Base-by-base conservation (phyloP, 30 jellyfish, hydroid and myxozoan species). In the Aurelia coerulea region DNA sequence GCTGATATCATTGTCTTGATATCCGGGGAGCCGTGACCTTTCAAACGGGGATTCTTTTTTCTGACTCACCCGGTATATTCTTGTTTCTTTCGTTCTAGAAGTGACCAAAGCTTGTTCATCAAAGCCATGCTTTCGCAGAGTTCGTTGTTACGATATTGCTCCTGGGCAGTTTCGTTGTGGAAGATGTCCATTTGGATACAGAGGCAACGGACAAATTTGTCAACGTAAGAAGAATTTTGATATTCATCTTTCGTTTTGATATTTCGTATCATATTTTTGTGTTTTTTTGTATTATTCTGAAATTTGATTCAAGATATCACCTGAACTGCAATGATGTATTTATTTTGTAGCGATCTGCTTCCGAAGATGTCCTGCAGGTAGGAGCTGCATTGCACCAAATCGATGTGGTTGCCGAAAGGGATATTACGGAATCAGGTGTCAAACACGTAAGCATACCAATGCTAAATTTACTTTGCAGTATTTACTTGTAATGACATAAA, bases 381-480 rank as follows among this genome's bases (percentile, higher is more conserved):
- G 88, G 60, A 77, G 59, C 14, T 87, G 96, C 74, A 87, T 74
- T 12, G 96, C 90, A 13, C 96, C 96, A n/a, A 87, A 71, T 32
- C 56, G 96, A 18, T 87, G 96, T 53, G 96, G 96, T 4, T 87
- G 96, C 56, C 96, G 86, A 5, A 78, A 78, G 59, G 96, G 96
- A n/a, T 87, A 87, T 73, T 76, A 78, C 62, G 96, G 96, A 17
- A n/a, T 76, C 81, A 63, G 96, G 11, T 87, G 96, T 39, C 76
- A 51, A 67, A 74, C 41, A 78, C 96, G 96, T 87, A 34, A 66
- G 96, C 9, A 5, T n/a, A 1, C n/a, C 0, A 23, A 35, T 34
- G 0, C 64, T 6, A 5, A 12, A 15, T 18, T 33, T 19, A 3
- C 23, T 10, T 18, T 18, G 6, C 10, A 1, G 46, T 37, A 37